Base-by-base conservation (phyloP, 2,113 vertebrate species). In the Bubo scandiacus region DNA sequence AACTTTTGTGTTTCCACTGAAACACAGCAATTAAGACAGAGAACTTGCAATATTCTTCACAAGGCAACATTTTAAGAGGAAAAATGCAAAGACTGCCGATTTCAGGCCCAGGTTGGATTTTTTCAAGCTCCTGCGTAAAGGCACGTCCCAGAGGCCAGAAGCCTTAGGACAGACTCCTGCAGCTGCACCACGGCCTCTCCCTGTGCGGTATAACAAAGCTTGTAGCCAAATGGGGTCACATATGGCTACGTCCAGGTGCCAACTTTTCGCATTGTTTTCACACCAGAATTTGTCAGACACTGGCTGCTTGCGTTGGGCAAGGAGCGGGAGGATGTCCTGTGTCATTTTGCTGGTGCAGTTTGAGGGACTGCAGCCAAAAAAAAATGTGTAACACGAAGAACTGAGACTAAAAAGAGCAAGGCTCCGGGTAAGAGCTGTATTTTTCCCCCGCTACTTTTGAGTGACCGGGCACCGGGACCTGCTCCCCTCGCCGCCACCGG, bases 251-350 rank as follows among this genome's bases (percentile, higher is more conserved):
- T 16, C 38, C 78, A 81, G 52, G 85, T 84, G 85, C 90, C 90
- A 93, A 9, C 81, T 79, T 85, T 85, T 14, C 19, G 15, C 55
- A 16, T 75, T 65, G 67, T 80, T 88, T 68, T 38, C 67, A 17
- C 42, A 36, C 4, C 43, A 19, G 30, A 36, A 42, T 30, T 78
- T 81, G 79, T 59, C 88, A 81, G 73, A 32, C 32, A 1, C 12
- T 25, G 11, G 11, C 88, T 89, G 86, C 52, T 89, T 84, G 38
- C 11, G 12, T 82, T 9, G 20, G 61, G 81, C 81, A 51, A 51
- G 70, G 57, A 54, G 68, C 11, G 2, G 87, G 72, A 88, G 90
- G 95, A 95, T 83, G 90, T 94, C 92, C 96, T 80, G 90, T 94
- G 89, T 78, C 58, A 26, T 72, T 88, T 38, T 67, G 61, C 75